Base-by-base conservation (phyloP, 2,888 invertebrate species). In the Tyria jacobaeae region DNA sequence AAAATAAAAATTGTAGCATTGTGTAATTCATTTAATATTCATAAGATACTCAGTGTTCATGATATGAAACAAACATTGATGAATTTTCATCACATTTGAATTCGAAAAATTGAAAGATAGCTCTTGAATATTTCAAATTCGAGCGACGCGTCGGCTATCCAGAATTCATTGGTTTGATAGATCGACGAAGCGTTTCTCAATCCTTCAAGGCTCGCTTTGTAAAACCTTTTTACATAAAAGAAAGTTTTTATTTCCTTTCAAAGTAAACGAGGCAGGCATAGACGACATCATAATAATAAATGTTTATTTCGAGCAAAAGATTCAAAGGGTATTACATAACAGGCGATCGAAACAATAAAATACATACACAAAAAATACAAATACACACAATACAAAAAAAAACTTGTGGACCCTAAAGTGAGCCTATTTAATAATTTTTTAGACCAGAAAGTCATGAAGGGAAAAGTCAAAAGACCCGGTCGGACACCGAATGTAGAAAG, bases 341-440 rank as follows among this genome's bases (percentile, higher is more conserved):
- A n/a, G n/a, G n/a, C n/a, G n/a, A n/a, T n/a, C n/a, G n/a, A n/a
- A n/a, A n/a, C n/a, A n/a, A n/a, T n/a, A n/a, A n/a, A n/a, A n/a
- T n/a, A n/a, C n/a, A n/a, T n/a, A n/a, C n/a, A n/a, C n/a, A n/a
- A n/a, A n/a, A n/a, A n/a, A n/a, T n/a, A n/a, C n/a, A n/a, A n/a
- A n/a, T n/a, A n/a, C n/a, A n/a, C n/a, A n/a, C n/a, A n/a, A n/a
- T n/a, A n/a, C n/a, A n/a, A n/a, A n/a, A 60, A 58, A 56, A 64
- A 66, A 64, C 64, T 64, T 64, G 57, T 52, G 68, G 60, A 55
- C 63, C 63, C 64, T 71, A 51, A 58, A 54, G 50, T 56, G 76
- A 71, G 67, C 75, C 69, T 69, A 73, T 73, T 73, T 67, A 71
- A n/a, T n/a, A n/a, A n/a, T n/a, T n/a, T n/a, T n/a, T n/a, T n/a